phyloP scores from a whole-genome alignment of 1,140 invertebrate genomes.

The Drosophila equinoxialis region DNA sequence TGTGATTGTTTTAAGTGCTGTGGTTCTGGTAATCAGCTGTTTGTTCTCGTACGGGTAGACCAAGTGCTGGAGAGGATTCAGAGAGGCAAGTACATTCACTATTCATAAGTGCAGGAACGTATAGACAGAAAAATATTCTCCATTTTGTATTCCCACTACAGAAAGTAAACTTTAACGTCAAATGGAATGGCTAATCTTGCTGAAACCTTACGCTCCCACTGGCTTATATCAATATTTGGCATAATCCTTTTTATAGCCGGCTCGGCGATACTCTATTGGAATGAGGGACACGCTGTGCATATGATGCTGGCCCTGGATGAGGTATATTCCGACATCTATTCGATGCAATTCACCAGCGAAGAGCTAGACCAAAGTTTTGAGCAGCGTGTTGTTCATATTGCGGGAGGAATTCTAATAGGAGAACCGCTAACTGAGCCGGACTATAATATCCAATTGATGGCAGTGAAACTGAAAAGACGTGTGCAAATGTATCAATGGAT shows the following conservation, averaged over 20 bases:
- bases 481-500: constrained; percentile 97
- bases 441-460: constrained; percentile 90
- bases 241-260: constrained; percentile 85
- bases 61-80: not conserved
- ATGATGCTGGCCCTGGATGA: constrained; percentile 89
- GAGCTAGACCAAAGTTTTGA: constrained; percentile 86
- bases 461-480: constrained; percentile 89
- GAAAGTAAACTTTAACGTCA: not conserved
- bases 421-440: constrained; percentile 92
- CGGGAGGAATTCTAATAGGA: constrained; percentile 88
- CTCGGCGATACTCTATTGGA: constrained; percentile 88
- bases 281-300: constrained; percentile 89
- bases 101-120: no score
- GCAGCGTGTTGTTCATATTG: constrained; percentile 90
- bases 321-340: constrained; percentile 86
- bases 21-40: not conserved
- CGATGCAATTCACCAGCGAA: constrained; percentile 84
- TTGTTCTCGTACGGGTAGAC: not conserved
- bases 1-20: not conserved
- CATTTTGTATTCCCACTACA: not conserved
- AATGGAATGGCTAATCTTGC: constrained; percentile 80
- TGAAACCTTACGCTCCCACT: constrained; percentile 86
- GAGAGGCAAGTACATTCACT: not conserved
- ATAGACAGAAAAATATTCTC: not conserved
- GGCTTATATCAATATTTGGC: constrained; percentile 87